Evolutionary conservation across 2,888 invertebrate genomes (phyloP), one percentile per base, ranked within the genome.

Genomic region (Neuroscelio doddi): DNA sequence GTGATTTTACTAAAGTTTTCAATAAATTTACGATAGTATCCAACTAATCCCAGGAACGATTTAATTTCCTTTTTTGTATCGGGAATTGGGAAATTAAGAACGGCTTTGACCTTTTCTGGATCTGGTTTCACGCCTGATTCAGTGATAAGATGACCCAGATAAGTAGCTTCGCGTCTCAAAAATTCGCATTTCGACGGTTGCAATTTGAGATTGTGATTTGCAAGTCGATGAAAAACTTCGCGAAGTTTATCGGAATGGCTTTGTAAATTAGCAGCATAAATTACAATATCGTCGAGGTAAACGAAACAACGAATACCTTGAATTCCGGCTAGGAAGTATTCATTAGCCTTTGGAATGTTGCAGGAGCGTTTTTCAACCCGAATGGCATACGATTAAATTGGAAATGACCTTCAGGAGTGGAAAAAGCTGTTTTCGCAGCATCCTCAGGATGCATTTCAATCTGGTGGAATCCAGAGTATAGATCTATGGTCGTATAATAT

Each of bases 261-360:
- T 8, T 45, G 9, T 16, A 52, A 4, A 2, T 8, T 15, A 7
- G 8, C 8, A 7, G 45, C 44, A 12, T 26, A 52, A 10, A 56
- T 41, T 0, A 63, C 52, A 12, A 66, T 44, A n/a, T 66, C 65
- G n/a, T 65, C 69, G 1, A 69, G 30, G 34, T 65, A 61, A 2
- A 74, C 64, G 5, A 74, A 42, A 50, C 76, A 77, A 4, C 73
- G 15, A 17, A 75, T 75, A 12, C 53, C 68, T 21, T 63, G 69
- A 17, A 79, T n/a, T n/a, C n/a, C n/a, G n/a, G n/a, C n/a, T n/a
- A n/a, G n/a, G n/a, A n/a, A n/a, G n/a, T n/a, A n/a, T 80, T 73
- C 72, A 80, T 77, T 15, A 78, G 36, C 3, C 75, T 49, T 51
- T 78, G 79, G 58, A 78, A 82, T 1, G 73, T 74, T 1, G 68